Base-by-base conservation (phyloP, 2,113 vertebrate genomes). In the Apaloderma vittatum region DNA sequence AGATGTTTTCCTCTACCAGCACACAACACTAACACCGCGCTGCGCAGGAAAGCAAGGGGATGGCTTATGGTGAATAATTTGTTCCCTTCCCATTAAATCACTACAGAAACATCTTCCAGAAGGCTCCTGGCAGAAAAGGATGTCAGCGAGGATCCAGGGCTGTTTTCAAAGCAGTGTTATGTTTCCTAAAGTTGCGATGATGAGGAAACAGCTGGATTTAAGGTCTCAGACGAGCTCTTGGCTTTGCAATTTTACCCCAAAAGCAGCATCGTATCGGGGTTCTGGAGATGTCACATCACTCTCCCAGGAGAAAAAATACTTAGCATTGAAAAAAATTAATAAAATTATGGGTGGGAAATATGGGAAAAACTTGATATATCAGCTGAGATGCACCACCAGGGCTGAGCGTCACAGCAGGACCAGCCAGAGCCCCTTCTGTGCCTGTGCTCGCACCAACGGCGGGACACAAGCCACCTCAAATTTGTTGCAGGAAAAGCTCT, bases 381-480 rank as follows among this genome's bases (percentile, higher is more conserved):
- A 19, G 16, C 10, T 58, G 54, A 80, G 93, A 63, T 14, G 30
- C 61, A 51, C 18, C 48, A 36, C 7, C 21, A 46, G 32, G 30
- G 70, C 46, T 72, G 36, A 91, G 62, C 46, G 15, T 6, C 0
- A 0, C 5, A 36, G 45, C 2, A 0, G 0, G 9, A n/a, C 2
- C 1, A 2, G 22, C 14, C 58, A 17, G 59, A 55, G 43, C 37
- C 84, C 54, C 23, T 61, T 15, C 81, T 15, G 37, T 32, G 43
- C 51, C 45, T 3, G 2, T 0, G 7, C 40, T 9, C 2, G 3
- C 76, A 17, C 0, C 0, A 5, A 30, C 2, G 0, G 0, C 7
- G 29, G 45, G 16, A 57, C 1, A 80, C 65, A 77, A 77, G 8
- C 34, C 81, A 68, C 37, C 22, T 23, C 0, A 0, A 15, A 54